Percentiles rank a stretch among this genome's conserved stretches.
phyloP scores from a whole-genome alignment of 2,888 invertebrate species.

The Pammene aurita region DNA sequence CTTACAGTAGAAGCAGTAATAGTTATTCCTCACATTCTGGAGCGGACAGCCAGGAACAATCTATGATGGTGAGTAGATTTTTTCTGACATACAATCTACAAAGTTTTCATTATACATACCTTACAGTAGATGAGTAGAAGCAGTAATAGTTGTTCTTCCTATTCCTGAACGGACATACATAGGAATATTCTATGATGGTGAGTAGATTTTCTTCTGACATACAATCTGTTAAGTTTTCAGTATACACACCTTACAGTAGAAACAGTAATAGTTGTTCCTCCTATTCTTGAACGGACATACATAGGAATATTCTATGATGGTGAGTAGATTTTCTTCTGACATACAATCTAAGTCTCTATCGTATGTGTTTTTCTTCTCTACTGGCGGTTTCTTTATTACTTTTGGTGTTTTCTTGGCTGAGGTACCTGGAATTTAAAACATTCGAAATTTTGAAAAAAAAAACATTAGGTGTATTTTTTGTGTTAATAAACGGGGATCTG shows the following conservation, averaged over 20 bases:
- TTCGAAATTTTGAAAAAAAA: background rate
- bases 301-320: constrained; percentile 74
- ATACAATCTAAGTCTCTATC: constrained; percentile 75
- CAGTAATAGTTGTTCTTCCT: constrained; percentile 75
- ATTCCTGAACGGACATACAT: constrained; percentile 75
- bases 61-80: background rate
- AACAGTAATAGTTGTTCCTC: constrained; percentile 75
- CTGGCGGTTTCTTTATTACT: constrained; percentile 57
- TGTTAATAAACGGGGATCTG: too few species aligned
- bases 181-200: constrained; percentile 74
- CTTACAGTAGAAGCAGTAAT: too few species aligned
- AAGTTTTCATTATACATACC: background rate
- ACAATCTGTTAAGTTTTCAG: constrained; percentile 56
- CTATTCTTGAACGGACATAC: constrained; percentile 76
- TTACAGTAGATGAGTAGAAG: constrained; percentile 78
- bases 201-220: constrained; percentile 76
- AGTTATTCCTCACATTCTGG: too few species aligned
- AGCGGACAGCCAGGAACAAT: too few species aligned
- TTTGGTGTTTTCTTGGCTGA: constrained; percentile 51
- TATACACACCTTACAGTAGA: constrained; percentile 64
- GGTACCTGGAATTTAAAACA: constrained; percentile 50
- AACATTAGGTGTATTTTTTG: too few species aligned
- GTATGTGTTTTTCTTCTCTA: constrained; percentile 69
- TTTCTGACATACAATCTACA: background rate
- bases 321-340: constrained; percentile 74